Base-by-base conservation (phyloP, 2,888 invertebrate genomes). In the Dione vanillae region DNA sequence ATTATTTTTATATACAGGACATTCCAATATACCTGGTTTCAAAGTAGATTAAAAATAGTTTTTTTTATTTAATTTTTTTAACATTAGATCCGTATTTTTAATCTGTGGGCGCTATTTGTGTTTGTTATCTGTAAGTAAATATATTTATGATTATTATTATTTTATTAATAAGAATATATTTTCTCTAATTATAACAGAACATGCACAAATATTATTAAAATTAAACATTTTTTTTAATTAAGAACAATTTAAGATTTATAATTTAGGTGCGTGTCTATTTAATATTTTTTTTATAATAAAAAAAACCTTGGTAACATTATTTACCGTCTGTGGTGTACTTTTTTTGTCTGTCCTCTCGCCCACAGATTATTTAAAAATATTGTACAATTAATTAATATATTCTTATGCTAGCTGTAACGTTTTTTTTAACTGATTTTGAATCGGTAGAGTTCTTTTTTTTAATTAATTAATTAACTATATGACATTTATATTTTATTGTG, bases 401-500 rank as follows among this genome's bases (percentile, higher is more conserved):
- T 83, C 83, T 85, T 84, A 85, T 82, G 83, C 83, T 91, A 92
- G 88, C 78, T 74, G 76, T 86, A 86, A 84, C 85, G 84, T 88
- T 87, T 80, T 87, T 80, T 86, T 85, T 78, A 81, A 74, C 90
- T 89, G 92, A 85, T 90, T 90, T 75, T 79, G 81, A 92, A 91
- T 91, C 90, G 86, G 89, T 82, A 83, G 79, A 79, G 79, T 79
- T 78, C 76, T 70, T 72, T 67, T 75, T 78, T 80, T 54, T 16
- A 49, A 20, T 51, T 82, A 85, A 85, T 85, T 84, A 85, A 86
- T 85, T 76, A 83, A 85, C 85, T 86, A 87, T 62, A 68, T 62
- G 86, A 88, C 85, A 84, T 75, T 61, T 76, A 74, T 74, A 76
- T 78, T 77, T 75, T 76, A 74, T 77, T 76, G 67, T 73, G 67